phyloP scores from a whole-genome alignment of 2,113 vertebrate species.

The Bucco capensis region DNA sequence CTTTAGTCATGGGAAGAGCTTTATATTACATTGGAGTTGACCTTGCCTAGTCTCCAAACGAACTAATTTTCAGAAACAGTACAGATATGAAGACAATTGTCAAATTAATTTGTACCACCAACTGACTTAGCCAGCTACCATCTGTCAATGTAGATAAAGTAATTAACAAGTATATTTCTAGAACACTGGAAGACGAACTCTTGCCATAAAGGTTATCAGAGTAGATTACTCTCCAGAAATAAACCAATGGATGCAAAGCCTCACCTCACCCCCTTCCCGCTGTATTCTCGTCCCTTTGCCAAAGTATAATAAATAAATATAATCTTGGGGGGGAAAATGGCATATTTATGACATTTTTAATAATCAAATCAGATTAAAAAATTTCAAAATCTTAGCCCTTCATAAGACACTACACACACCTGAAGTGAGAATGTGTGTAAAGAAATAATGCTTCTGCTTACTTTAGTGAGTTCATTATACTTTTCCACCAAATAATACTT shows the following conservation, averaged over 20 bases:
- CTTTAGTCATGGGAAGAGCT: neutral
- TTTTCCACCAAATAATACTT: neutral
- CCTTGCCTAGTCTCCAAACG: neutral
- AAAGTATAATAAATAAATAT: neutral
- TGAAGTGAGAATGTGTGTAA: neutral
- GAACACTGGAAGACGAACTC: neutral
- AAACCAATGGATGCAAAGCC: neutral
- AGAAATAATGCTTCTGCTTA: neutral
- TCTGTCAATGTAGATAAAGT: neutral
- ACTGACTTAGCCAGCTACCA: neutral
- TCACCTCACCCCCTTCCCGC: rapidly evolving
- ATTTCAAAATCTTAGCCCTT: neutral
- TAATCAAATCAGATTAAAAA: neutral
- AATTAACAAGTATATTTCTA: neutral
- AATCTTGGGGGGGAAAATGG: neutral
- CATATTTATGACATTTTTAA: neutral
- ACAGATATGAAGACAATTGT: neutral
- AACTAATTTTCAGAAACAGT: neutral
- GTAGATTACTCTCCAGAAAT: neutral
- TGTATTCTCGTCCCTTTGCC: neutral
- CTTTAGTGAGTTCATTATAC: neutral
- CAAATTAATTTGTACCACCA: neutral
- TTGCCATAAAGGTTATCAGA: neutral
- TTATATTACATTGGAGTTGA: neutral
- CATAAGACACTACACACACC: neutral